Evolutionary conservation across 2,797 vertebrate species (phyloP).

Genomic region (Schizothorax lantsangensis): DNA sequence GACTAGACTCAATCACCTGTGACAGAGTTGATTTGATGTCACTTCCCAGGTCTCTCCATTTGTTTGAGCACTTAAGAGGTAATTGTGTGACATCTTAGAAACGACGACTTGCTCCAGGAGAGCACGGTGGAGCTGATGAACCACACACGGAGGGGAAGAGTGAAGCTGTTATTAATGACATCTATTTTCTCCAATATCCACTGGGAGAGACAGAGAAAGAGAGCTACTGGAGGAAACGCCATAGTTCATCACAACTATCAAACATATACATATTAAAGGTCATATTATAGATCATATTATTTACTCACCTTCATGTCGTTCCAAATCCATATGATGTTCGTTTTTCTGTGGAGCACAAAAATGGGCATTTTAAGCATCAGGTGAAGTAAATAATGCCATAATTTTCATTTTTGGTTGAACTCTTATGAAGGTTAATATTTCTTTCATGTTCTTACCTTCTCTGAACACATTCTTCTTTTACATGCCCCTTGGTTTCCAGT

Average conservation of each 20-base stretch:
- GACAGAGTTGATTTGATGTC: conserved; percentile 98
- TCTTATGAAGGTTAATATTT: background rate
- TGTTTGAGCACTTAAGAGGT: conserved; percentile 99
- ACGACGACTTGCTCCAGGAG: conserved; percentile 79
- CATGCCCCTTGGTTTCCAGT: conserved; percentile 16
- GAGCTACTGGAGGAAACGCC: background rate
- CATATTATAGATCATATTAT: conserved; percentile 13
- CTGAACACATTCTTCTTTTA: background rate
- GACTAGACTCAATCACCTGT: conserved; percentile 99
- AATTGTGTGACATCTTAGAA: conserved; percentile 97
- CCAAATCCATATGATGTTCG: background rate
- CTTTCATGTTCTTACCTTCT: background rate
- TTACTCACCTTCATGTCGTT: background rate
- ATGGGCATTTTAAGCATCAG: background rate
- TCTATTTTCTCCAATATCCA: conserved; percentile 79
- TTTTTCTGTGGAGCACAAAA: background rate
- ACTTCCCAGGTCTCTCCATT: conserved; percentile 95
- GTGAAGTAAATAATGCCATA: background rate
- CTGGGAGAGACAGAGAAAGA: conserved; percentile 57
- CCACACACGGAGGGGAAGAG: conserved; percentile 75
- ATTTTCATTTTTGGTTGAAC: background rate
- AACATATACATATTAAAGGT: conserved; percentile 4
- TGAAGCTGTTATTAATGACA: conserved; percentile 87
- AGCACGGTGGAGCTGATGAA: conserved; percentile 75
- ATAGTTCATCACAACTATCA: conserved; percentile 18